These are phyloP conservation scores for Drosophila sulfurigaster DNA, from an alignment of 1,140 invertebrate species.

Conservation along the genomic window DNA sequence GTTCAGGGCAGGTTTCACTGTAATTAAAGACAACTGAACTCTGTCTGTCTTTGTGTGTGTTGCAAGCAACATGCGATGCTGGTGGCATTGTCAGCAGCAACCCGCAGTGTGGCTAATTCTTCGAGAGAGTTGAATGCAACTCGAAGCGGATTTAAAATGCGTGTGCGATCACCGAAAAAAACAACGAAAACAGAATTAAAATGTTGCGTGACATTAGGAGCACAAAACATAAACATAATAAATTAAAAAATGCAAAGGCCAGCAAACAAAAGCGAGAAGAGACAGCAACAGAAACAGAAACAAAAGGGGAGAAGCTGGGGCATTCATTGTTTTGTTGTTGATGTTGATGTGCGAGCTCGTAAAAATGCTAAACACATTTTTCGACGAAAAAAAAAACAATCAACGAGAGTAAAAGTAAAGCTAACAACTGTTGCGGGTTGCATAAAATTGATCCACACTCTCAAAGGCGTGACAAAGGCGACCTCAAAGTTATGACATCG, in stretches of 20 bases:
- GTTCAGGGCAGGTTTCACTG: background rate
- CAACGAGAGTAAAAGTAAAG: slow-evolving; percentile 68
- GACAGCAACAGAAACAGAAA: background rate
- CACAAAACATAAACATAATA: slow-evolving; percentile 23
- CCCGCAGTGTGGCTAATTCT: background rate
- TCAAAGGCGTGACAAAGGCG: slow-evolving; percentile 40
- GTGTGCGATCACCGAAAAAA: slow-evolving; percentile 20
- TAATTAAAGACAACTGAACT: background rate
- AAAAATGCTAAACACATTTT: slow-evolving; percentile 49
- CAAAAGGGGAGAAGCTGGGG: background rate
- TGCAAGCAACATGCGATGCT: background rate
- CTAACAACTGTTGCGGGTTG: slow-evolving; percentile 29
- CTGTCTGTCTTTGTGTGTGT: too few relatives aligned
- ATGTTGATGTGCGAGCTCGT: slow-evolving; percentile 11
- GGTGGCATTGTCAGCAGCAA: background rate
- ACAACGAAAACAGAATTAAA: background rate
- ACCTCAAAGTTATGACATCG: slow-evolving; percentile 59
- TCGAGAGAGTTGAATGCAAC: too few relatives aligned
- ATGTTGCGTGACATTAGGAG: slow-evolving; percentile 48
- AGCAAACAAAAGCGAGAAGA: slow-evolving; percentile 10
- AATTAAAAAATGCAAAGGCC: slow-evolving; percentile 21
- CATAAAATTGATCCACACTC: slow-evolving; percentile 25
- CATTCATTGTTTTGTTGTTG: slow-evolving; percentile 5
- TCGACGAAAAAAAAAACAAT: slow-evolving; percentile 36
- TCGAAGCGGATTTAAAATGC: slow-evolving; percentile 24